Conservation (phyloP, 2,113 vertebrate genomes). For the Calidris pugnax region DNA sequence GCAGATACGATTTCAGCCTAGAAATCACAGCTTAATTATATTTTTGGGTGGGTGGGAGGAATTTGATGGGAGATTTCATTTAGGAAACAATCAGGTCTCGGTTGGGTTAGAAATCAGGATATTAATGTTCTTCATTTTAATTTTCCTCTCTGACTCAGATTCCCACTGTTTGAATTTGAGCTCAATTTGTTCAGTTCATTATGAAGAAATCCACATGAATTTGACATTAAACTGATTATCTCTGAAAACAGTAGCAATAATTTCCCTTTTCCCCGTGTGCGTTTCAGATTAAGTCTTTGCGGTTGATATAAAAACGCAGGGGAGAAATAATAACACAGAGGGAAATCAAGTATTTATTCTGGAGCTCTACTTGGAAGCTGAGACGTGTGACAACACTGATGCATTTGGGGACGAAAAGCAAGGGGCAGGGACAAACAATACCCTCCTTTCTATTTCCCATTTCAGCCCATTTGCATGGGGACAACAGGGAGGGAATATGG, state of each 20-base stretch:
- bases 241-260: slow-evolving; percentile 52
- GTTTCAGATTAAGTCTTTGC: slow-evolving; percentile 64
- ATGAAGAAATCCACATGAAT: slow-evolving; percentile 67
- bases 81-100: slow-evolving; percentile 47
- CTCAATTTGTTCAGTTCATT: slow-evolving; percentile 65
- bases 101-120: slow-evolving; percentile 50
- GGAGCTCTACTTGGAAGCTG: neutral
- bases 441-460: neutral
- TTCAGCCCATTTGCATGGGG: neutral
- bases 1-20: neutral
- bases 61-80: slow-evolving; percentile 57
- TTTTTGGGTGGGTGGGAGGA: slow-evolving; percentile 44
- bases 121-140: slow-evolving; percentile 65
- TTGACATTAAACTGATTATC: slow-evolving; percentile 67
- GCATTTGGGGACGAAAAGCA: neutral
- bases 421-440: neutral
- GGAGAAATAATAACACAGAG: slow-evolving; percentile 45
- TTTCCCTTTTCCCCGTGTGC: slow-evolving; percentile 42
- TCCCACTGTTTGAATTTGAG: slow-evolving; percentile 63
- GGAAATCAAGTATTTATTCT: slow-evolving; percentile 34
- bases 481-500: neutral
- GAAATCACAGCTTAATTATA: slow-evolving; percentile 60
- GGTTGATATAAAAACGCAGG: slow-evolving; percentile 42
- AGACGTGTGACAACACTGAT: neutral
- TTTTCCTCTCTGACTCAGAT: slow-evolving; percentile 53